Conservation (phyloP, 2,113 vertebrate species). For the Silurus meridionalis region DNA sequence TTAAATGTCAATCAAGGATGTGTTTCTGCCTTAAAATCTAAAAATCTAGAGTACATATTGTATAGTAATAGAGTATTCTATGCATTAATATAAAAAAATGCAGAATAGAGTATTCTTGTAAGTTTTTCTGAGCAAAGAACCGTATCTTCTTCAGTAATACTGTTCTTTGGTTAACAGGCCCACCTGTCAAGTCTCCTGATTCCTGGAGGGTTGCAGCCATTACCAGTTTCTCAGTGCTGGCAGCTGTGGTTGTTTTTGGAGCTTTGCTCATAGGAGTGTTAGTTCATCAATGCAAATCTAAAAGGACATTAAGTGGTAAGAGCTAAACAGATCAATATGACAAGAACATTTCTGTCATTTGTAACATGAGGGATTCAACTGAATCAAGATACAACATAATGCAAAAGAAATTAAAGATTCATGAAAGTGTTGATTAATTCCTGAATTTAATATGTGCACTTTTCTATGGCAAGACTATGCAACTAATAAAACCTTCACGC, state of each 20-base stretch:
- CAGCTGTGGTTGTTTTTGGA: constrained; percentile 68
- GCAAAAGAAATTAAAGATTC: background rate
- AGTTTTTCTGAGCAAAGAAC: background rate
- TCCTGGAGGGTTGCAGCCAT: constrained; percentile 77
- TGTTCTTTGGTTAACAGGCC: constrained; percentile 46
- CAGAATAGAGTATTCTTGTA: background rate
- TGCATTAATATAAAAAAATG: no score
- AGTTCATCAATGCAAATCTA: constrained; percentile 71
- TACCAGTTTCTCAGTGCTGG: constrained; percentile 76
- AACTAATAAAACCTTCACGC: constrained; percentile 17
- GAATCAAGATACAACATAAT: background rate
- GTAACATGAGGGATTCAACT: background rate
- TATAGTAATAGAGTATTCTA: background rate
- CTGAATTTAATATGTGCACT: background rate
- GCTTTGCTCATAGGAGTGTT: constrained; percentile 73
- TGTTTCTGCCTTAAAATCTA: background rate
- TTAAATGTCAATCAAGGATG: background rate
- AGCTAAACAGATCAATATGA: background rate
- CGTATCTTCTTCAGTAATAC: constrained; percentile 34
- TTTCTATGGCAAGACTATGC: background rate
- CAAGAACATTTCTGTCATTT: background rate
- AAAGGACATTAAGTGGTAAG: constrained; percentile 75
- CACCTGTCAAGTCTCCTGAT: constrained; percentile 47
- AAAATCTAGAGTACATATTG: background rate
- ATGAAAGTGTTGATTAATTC: background rate